Evolutionary conservation across 2,113 vertebrate genomes (phyloP).

Genomic region (Heptranchias perlo): DNA sequence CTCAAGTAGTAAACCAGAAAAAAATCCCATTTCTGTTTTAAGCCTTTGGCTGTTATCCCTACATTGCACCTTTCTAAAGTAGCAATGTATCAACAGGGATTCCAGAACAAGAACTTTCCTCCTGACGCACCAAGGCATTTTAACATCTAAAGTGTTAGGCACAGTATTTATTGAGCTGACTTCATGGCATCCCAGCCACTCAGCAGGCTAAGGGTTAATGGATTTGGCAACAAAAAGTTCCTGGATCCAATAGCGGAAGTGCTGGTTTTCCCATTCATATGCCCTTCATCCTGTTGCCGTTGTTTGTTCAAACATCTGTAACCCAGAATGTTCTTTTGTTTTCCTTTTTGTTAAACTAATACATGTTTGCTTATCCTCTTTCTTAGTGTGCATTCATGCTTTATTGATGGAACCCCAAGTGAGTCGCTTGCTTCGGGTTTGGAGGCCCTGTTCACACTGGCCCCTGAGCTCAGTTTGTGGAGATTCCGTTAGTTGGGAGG

Average conservation of each 20-base stretch:
- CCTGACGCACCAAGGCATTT: neutral
- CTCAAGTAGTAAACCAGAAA: neutral
- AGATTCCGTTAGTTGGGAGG: neutral
- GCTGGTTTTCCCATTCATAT: neutral
- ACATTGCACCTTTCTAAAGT: neutral
- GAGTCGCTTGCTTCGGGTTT: neutral
- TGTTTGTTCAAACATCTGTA: neutral
- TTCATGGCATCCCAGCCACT: neutral
- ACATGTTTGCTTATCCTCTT: neutral
- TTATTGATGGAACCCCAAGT: neutral
- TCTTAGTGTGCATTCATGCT: neutral
- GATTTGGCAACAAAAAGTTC: neutral
- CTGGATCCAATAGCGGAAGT: neutral
- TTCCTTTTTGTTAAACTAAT: neutral
- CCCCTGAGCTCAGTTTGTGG: neutral
- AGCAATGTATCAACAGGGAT: neutral
- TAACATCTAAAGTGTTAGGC: neutral
- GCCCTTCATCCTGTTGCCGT: neutral
- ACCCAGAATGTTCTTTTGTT: neutral
- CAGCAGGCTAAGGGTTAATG: slow-evolving; percentile 8
- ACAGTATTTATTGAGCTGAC: neutral
- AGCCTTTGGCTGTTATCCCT: neutral
- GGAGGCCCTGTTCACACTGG: neutral
- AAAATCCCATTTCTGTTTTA: neutral
- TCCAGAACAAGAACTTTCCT: neutral